Conservation (phyloP, 2,797 vertebrate species). For the Vireo griseus region DNA sequence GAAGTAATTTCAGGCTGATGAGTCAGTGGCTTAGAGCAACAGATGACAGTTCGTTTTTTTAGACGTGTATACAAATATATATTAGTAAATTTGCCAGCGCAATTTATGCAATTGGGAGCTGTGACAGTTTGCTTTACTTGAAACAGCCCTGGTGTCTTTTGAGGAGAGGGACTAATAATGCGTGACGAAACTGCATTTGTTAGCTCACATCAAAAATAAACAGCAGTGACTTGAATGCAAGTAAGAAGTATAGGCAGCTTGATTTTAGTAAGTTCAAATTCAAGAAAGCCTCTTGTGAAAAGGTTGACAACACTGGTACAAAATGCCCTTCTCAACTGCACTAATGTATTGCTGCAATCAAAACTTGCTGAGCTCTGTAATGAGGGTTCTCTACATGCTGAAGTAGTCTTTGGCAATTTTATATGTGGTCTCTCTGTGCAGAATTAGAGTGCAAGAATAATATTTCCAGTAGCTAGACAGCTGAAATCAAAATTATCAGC, state of each 20-base stretch:
- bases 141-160: background rate
- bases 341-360: background rate
- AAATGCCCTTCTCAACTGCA: background rate
- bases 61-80: background rate
- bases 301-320: background rate
- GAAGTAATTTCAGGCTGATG: slow-evolving; percentile 14
- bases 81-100: background rate
- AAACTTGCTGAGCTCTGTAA: background rate
- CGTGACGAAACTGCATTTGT: background rate
- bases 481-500: background rate
- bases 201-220: background rate
- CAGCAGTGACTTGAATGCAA: background rate
- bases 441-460: background rate
- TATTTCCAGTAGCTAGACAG: background rate
- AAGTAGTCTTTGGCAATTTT: background rate
- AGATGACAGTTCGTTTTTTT: background rate
- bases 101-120: background rate
- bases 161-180: background rate
- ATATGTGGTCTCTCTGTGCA: background rate
- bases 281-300: background rate
- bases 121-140: background rate
- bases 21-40: background rate
- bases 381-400: fast-evolving
- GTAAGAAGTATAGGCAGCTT: background rate
- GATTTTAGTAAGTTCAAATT: background rate